Evolutionary conservation across 2,888 invertebrate genomes (phyloP).

Genomic region (Archips xylosteana): DNA sequence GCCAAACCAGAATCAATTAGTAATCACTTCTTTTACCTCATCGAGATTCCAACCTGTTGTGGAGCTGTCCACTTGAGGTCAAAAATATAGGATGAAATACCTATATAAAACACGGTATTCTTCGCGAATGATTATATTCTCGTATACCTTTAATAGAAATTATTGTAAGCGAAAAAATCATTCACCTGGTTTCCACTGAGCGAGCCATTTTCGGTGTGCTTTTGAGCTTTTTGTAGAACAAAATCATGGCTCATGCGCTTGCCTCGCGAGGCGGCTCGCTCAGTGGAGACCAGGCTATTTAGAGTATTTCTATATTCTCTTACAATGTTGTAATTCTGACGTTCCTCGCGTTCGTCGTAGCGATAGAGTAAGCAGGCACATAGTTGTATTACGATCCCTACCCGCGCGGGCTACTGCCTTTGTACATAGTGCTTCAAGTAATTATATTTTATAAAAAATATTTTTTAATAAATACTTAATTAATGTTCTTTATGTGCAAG

Average conservation of each 20-base stretch:
- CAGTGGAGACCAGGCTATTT: no score
- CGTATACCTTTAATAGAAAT: no score
- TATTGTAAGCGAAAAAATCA: no score
- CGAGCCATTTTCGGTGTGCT: no score
- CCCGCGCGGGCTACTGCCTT: slow-evolving; percentile 15
- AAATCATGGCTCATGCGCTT: no score
- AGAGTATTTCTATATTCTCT: no score
- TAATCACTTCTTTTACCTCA: background rate
- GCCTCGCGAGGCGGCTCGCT: no score
- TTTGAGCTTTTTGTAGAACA: no score
- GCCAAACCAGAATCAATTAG: background rate
- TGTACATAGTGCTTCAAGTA: slow-evolving; percentile 33
- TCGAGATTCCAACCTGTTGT: background rate
- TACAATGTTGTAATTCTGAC: no score
- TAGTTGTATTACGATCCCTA: background rate
- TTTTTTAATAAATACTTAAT: slow-evolving; percentile 27
- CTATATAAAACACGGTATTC: no score
- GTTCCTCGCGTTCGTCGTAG: background rate
- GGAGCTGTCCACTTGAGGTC: background rate
- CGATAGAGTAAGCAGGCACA: background rate
- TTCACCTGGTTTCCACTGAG: no score
- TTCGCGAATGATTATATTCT: no score
- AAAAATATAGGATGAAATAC: background rate
- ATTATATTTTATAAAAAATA: slow-evolving; percentile 25
- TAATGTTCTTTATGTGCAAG: slow-evolving; percentile 24